Base-by-base conservation (phyloP, 2,797 vertebrate species). In the Sternarchorhynchus goeldii region DNA sequence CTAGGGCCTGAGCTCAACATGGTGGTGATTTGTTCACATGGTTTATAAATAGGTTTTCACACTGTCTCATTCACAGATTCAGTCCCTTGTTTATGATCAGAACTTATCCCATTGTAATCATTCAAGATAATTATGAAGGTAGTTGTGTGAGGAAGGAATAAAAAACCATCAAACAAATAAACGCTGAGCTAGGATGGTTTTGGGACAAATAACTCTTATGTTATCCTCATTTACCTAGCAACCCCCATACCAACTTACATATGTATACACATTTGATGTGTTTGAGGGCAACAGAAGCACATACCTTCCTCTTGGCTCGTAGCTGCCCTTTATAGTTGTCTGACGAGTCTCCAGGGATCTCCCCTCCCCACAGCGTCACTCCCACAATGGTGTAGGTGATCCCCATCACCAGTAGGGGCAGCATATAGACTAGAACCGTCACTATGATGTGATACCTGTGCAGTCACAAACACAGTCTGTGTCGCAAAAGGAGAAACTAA, bases 221-320 rank as follows among this genome's bases (percentile, higher is more conserved):
- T n/a, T 71, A 53, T 16, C 10, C 7, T 55, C 53, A 71, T 58
- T 34, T 57, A 58, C 57, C 55, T 71, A 71, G 16, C 18, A 21
- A 29, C 69, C 56, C 45, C 69, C 69, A 4, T 7, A 20, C 5
- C 66, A 39, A 55, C 25, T 29, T 32, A 31, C 6, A 2, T 29
- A 56, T 12, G 68, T 57, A 17, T 25, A 5, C 17, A 63, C 36
- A n/a, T 14, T 14, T 25, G 3, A 50, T 55, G 2, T 64, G 5
- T 55, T 31, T 8, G 5, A 41, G 3, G 36, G 6, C 25, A 20
- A 2, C 7, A 7, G 16, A 2, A 25, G 18, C 25, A n/a, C 78
- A 70, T 92, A 96, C 95, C 95, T 96, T 96, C 86, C 95, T 92
- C 83, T 96, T 96, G 36, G 95, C 94, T 83, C 90, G 92, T 65